These are phyloP conservation scores for Corvus cornix DNA, from an alignment of 2,113 vertebrate species.

Conservation along the genomic window DNA sequence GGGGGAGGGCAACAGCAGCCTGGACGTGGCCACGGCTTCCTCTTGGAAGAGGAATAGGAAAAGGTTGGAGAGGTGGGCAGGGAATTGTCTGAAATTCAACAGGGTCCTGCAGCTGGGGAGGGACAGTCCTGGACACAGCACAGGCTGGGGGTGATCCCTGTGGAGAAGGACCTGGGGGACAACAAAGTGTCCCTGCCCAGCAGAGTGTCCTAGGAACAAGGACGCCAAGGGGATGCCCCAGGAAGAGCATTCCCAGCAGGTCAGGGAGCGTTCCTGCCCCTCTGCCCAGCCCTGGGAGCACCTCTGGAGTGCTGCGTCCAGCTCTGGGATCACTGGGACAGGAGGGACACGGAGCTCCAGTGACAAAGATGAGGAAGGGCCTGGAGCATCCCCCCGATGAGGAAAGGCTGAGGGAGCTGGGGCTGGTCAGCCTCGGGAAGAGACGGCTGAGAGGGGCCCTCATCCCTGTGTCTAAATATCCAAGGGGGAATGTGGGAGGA, in stretches of 20 bases:
- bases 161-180: background rate
- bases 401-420: background rate
- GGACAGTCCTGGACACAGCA: background rate
- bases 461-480: background rate
- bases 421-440: background rate
- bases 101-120: background rate
- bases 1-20: background rate
- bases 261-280: background rate
- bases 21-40: rapidly evolving
- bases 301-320: background rate
- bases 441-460: too few relatives aligned
- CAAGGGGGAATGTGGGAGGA: background rate
- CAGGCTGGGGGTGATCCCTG: background rate
- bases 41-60: background rate
- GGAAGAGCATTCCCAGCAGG: background rate
- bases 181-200: background rate
- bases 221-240: background rate
- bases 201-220: background rate
- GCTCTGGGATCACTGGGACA: background rate
- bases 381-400: background rate
- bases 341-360: background rate
- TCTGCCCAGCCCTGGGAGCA: background rate
- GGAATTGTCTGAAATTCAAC: background rate
- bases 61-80: background rate
- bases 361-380: too few relatives aligned